Evolutionary conservation across 2,113 vertebrate species (phyloP).

Genomic region (Taxidea taxus): DNA sequence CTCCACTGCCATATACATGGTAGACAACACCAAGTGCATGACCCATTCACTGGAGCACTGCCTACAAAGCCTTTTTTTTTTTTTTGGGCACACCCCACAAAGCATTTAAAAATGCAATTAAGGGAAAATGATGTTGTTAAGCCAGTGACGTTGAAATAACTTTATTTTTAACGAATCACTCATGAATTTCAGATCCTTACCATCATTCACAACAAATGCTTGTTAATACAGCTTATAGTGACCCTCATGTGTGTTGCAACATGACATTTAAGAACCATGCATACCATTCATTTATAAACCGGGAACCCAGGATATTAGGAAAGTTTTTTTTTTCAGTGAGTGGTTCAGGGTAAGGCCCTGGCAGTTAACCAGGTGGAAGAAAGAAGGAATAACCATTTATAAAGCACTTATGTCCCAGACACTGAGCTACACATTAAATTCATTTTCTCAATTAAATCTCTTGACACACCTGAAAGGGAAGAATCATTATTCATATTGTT

Average conservation of each 20-base stretch:
- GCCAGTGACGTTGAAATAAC: conserved; percentile 63
- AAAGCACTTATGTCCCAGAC: not conserved
- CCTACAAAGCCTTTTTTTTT: not conserved
- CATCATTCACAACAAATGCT: conserved; percentile 37
- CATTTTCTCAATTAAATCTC: conserved; percentile 56
- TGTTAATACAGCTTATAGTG: not conserved
- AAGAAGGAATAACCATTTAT: not conserved
- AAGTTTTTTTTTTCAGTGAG: not conserved
- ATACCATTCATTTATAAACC: not conserved
- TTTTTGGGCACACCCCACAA: not conserved
- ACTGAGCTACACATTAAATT: conserved; percentile 4
- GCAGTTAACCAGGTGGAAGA: not conserved
- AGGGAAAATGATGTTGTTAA: conserved; percentile 52
- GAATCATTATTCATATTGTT: conserved; percentile 51
- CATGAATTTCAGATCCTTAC: conserved; percentile 27
- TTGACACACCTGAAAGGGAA: conserved; percentile 11
- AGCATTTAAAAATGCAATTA: conserved; percentile 63
- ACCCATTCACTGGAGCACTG: not conserved
- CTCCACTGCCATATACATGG: not conserved
- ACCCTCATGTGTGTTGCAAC: not conserved
- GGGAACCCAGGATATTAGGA: not conserved
- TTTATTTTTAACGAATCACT: conserved; percentile 50
- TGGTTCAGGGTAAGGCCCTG: not conserved
- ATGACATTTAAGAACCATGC: not conserved
- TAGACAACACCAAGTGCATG: not conserved